Evolutionary conservation across 2,113 vertebrate species (phyloP).

Genomic region (Antechinus flavipes): DNA sequence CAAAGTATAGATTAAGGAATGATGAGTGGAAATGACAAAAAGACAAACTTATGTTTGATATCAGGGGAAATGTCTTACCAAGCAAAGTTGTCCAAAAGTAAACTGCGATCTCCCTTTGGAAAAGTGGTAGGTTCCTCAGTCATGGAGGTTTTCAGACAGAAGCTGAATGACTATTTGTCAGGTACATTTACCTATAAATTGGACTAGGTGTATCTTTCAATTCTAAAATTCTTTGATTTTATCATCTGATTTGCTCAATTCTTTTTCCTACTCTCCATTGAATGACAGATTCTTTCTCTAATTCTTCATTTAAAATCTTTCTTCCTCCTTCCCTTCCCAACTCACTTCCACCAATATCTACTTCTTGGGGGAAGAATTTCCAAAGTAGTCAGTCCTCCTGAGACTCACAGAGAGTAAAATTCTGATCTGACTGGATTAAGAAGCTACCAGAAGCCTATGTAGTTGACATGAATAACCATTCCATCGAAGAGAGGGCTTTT

Average conservation of each 20-base stretch:
- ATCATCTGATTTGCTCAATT: slow-evolving; percentile 39
- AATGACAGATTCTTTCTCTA: slow-evolving; percentile 69
- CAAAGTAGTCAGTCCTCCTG: slow-evolving; percentile 18
- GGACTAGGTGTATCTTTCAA: slow-evolving; percentile 26
- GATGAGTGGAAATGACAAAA: background rate
- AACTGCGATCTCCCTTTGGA: background rate
- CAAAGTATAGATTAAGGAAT: background rate
- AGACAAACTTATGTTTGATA: background rate
- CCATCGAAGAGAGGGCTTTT: slow-evolving; percentile 79
- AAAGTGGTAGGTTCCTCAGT: background rate
- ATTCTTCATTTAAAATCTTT: slow-evolving; percentile 45
- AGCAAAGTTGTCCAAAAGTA: background rate
- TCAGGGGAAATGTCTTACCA: background rate
- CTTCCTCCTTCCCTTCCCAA: slow-evolving; percentile 15
- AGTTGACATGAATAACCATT: slow-evolving; percentile 86
- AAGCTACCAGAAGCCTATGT: slow-evolving; percentile 84
- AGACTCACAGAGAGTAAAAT: background rate
- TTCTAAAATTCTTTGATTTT: slow-evolving; percentile 63
- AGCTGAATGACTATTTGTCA: background rate
- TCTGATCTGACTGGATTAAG: slow-evolving; percentile 79
- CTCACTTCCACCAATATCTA: slow-evolving; percentile 33
- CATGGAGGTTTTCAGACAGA: background rate
- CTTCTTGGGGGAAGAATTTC: background rate
- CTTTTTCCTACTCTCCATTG: slow-evolving; percentile 67
- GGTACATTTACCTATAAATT: background rate